Conservation (phyloP, 2,797 vertebrate species). For the Ptychobarbus kaznakovi region DNA sequence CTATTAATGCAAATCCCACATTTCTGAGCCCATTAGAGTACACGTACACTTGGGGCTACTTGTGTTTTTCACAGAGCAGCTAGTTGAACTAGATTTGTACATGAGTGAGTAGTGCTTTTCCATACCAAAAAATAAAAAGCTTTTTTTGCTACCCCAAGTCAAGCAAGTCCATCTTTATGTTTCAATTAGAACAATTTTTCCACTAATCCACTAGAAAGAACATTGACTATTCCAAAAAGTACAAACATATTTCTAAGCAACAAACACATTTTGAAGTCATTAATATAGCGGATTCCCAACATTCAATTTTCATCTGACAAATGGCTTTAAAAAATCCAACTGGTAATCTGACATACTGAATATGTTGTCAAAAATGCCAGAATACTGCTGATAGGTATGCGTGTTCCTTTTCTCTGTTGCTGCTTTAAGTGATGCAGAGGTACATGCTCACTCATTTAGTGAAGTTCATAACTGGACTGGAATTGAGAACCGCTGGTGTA, state of each 20-base stretch:
- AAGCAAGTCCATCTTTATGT: background rate
- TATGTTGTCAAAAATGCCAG: too few species aligned
- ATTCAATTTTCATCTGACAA: background rate
- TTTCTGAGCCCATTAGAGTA: conserved; percentile 16
- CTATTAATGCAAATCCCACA: conserved; percentile 31
- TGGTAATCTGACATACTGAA: too few species aligned
- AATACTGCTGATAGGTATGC: too few species aligned
- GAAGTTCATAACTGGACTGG: background rate
- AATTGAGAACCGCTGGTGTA: too few species aligned
- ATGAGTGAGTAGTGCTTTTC: background rate
- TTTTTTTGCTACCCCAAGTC: background rate
- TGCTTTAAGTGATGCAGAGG: too few species aligned
- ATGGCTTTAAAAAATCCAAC: background rate
- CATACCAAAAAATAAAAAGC: background rate
- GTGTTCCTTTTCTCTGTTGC: too few species aligned
- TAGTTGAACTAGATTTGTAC: background rate
- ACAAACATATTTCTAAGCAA: background rate
- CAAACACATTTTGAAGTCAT: background rate
- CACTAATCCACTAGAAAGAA: background rate
- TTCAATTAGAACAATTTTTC: background rate
- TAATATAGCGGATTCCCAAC: background rate
- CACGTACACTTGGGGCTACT: background rate
- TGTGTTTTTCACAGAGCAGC: background rate
- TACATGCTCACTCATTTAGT: background rate
- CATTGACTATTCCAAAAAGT: background rate